phyloP scores from a whole-genome alignment of 64 coral and sea anemone genomes.

The Orbicella faveolata region DNA sequence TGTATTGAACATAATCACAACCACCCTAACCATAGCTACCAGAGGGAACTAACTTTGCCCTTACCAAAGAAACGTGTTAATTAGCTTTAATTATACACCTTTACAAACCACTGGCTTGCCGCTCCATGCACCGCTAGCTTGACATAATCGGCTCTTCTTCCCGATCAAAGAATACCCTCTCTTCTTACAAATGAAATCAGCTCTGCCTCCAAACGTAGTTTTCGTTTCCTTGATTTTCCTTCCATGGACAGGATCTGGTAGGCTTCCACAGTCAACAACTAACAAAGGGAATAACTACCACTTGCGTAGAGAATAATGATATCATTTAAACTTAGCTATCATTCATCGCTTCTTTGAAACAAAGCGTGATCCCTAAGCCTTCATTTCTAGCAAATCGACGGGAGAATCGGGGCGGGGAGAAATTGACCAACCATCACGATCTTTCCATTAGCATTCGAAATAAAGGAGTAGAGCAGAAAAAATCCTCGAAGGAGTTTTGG shows the following conservation, averaged over 20 bases:
- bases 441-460: no score
- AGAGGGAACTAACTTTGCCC: background rate
- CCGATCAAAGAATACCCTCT: background rate
- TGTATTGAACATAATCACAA: no score
- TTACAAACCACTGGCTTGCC: constrained; percentile 9
- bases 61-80: background rate
- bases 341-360: background rate
- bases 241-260: constrained; percentile 14
- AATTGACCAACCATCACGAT: no score
- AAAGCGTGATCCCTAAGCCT: no score
- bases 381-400: no score
- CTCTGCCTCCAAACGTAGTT: constrained; percentile 16
- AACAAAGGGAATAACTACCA: background rate
- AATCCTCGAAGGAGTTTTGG: no score
- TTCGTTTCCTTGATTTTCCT: constrained; percentile 18
- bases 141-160: constrained; percentile 7
- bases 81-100: background rate
- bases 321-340: background rate
- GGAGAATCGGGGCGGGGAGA: no score
- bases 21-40: no score
- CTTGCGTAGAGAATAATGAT: background rate
- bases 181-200: constrained; percentile 8
- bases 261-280: constrained; percentile 35
- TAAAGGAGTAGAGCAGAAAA: no score
- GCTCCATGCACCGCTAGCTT: constrained; percentile 13